These are phyloP conservation scores for Anseranas semipalmata DNA, from an alignment of 2,113 vertebrate genomes.

Conservation along the genomic window DNA sequence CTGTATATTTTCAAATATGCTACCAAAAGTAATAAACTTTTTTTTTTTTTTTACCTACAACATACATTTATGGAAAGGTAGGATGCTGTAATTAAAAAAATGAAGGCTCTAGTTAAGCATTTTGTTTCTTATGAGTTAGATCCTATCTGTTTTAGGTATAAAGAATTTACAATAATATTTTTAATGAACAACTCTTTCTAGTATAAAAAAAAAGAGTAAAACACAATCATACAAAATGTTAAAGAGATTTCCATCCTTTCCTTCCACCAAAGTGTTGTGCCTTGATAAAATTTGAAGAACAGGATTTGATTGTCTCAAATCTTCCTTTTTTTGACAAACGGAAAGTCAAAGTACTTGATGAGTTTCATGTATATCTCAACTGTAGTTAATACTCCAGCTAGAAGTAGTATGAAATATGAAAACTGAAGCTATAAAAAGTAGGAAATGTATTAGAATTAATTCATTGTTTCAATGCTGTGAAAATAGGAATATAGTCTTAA, in stretches of 20 bases:
- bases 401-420: neutral
- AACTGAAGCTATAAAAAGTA: rapidly evolving
- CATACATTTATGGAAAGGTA: neutral
- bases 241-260: neutral
- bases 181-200: neutral
- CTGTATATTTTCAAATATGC: neutral
- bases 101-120: rapidly evolving
- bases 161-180: neutral
- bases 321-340: neutral
- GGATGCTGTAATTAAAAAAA: neutral
- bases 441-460: neutral
- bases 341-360: neutral
- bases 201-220: neutral
- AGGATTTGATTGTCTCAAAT: neutral
- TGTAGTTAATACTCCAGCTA: neutral
- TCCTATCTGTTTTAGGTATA: neutral
- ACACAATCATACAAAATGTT: neutral
- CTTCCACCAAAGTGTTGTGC: neutral
- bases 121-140: neutral
- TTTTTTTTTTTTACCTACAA: neutral
- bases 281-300: neutral
- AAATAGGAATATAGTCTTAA: no score
- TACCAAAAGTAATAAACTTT: neutral
- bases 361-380: neutral
- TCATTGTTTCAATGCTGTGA: neutral